Conservation (phyloP, 1,140 invertebrate genomes). For the Metopolophium dirhodum region DNA sequence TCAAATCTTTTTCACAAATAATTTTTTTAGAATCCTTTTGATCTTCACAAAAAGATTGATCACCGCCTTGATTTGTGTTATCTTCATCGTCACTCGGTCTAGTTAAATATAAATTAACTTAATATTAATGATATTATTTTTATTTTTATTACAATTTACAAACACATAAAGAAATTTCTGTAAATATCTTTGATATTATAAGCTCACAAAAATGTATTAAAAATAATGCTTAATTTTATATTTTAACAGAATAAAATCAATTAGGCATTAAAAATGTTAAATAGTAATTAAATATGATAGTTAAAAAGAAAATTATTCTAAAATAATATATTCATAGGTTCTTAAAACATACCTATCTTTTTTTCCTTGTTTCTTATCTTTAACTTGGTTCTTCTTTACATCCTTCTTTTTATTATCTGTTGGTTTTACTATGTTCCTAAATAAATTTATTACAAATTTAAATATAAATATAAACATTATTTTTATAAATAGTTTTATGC, state of each 20-base stretch:
- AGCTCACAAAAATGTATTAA: not conserved
- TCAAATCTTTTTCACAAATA: no score
- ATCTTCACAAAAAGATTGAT: no score
- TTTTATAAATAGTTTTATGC: not conserved
- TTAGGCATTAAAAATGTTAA: not conserved
- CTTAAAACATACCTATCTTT: not conserved
- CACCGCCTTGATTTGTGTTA: no score
- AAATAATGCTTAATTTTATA: not conserved
- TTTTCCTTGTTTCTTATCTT: not conserved
- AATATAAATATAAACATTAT: not conserved
- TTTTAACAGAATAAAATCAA: not conserved
- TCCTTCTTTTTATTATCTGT: not conserved
- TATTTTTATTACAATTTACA: no score
- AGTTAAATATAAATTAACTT: no score
- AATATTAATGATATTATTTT: no score
- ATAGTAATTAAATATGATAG: not conserved
- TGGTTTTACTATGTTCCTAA: not conserved
- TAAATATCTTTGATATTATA: not conserved
- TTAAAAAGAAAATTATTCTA: not conserved
- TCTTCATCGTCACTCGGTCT: no score
- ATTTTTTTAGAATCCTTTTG: no score
- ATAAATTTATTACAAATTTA: slow-evolving; percentile 3
- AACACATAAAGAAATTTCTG: no score
- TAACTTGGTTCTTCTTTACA: not conserved
- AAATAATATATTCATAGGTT: not conserved